Conservation (phyloP, 2,888 invertebrate species). For the Neuroscelio doddi region DNA sequence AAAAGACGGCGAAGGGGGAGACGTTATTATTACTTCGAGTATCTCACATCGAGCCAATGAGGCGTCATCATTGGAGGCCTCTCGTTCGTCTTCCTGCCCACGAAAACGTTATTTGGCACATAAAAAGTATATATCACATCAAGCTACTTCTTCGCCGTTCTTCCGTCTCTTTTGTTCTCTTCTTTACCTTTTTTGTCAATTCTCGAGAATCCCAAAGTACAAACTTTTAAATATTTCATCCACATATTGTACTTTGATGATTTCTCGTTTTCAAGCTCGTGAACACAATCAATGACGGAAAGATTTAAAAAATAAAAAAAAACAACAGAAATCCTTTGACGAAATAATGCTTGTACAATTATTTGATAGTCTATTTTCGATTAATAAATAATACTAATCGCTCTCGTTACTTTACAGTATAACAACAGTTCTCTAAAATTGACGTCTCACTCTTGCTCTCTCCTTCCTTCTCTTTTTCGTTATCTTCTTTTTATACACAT, state of each 20-base stretch:
- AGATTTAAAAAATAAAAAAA: no score
- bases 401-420: slow-evolving; percentile 52
- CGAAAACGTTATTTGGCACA: slow-evolving; percentile 71
- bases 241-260: no score
- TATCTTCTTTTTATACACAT: slow-evolving; percentile 24
- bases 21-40: slow-evolving; percentile 47
- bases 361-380: slow-evolving; percentile 53
- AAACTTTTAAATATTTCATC: no score
- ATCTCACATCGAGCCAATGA: slow-evolving; percentile 60
- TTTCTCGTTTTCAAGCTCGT: no score
- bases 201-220: neutral
- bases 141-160: slow-evolving; percentile 51
- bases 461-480: slow-evolving; percentile 13
- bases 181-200: neutral
- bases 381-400: slow-evolving; percentile 64
- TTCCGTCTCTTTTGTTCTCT: neutral
- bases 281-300: no score
- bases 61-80: slow-evolving; percentile 55
- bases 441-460: slow-evolving; percentile 48
- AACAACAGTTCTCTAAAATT: slow-evolving; percentile 59
- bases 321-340: slow-evolving; percentile 47
- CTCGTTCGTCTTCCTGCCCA: slow-evolving; percentile 49
- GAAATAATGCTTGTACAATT: slow-evolving; percentile 53
- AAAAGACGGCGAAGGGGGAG: slow-evolving; percentile 50
- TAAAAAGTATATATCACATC: slow-evolving; percentile 68